These are phyloP conservation scores for Hypena proboscidalis DNA, from an alignment of 2,888 invertebrate genomes.

Conservation along the genomic window DNA sequence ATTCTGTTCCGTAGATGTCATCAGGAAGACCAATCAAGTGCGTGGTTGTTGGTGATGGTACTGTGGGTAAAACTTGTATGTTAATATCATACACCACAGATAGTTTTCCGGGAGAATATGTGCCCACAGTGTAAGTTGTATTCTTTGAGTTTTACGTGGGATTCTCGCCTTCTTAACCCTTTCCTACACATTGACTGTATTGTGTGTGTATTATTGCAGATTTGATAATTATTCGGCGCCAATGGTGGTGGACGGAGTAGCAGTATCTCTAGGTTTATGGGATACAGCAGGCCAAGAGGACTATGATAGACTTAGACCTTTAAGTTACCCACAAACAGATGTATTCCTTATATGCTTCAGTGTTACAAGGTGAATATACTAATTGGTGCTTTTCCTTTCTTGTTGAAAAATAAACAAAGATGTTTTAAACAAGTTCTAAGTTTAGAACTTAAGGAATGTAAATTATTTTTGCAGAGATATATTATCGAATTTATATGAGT, in stretches of 20 bases:
- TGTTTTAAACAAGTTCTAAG: background rate
- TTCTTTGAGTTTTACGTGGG: conserved; percentile 25
- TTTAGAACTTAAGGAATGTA: conserved; percentile 12
- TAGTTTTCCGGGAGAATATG: conserved; percentile 97
- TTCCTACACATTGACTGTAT: no score
- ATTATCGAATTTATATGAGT: no score
- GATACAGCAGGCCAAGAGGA: conserved; percentile 99
- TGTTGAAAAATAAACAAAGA: background rate
- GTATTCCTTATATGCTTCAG: conserved; percentile 99
- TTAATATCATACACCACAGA: conserved; percentile 97
- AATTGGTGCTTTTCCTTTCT: background rate
- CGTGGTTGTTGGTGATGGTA: conserved; percentile 96
- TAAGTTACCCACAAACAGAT: conserved; percentile 99
- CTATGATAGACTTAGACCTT: conserved; percentile 97
- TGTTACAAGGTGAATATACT: conserved; percentile 88
- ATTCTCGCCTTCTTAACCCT: conserved; percentile 8
- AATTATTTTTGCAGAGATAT: no score
- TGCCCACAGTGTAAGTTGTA: conserved; percentile 95
- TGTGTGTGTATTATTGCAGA: no score
- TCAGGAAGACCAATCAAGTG: conserved; percentile 96
- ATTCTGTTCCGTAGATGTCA: conserved; percentile 88
- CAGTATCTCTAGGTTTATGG: conserved; percentile 98
- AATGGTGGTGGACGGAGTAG: conserved; percentile 99
- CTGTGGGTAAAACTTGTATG: conserved; percentile 97
- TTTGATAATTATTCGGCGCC: conserved; percentile 99